These are phyloP conservation scores for Archaeoteleia sp. DNA, from an alignment of 2,888 invertebrate genomes.

Conservation along the genomic window DNA sequence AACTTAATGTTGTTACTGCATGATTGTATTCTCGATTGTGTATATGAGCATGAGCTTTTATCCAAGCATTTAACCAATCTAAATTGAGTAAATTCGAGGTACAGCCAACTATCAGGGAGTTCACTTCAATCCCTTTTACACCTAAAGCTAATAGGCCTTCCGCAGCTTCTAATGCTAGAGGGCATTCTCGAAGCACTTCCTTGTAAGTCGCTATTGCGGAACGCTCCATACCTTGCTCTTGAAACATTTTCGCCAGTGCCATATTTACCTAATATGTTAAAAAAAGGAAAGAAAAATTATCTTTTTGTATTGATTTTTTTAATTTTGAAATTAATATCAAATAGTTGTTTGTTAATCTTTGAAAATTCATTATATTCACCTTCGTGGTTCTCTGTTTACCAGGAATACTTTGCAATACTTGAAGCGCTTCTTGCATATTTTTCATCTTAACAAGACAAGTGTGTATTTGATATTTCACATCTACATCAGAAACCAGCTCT, in stretches of 20 bases:
- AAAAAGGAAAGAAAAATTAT: no score
- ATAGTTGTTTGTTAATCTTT: no score
- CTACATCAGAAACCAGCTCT: constrained; percentile 79
- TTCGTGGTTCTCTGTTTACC: constrained; percentile 82
- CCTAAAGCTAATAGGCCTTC: constrained; percentile 84
- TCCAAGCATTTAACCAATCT: constrained; percentile 80
- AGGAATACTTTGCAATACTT: constrained; percentile 78
- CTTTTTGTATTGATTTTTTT: constrained; percentile 1
- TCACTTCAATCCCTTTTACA: constrained; percentile 84
- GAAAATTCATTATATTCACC: no score
- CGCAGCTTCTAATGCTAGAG: constrained; percentile 85
- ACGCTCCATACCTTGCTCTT: constrained; percentile 81
- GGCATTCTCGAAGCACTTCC: constrained; percentile 85
- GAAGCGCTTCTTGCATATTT: constrained; percentile 79
- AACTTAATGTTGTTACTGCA: constrained; percentile 81
- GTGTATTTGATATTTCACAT: constrained; percentile 84
- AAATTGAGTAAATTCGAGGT: constrained; percentile 67
- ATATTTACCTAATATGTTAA: constrained; percentile 79
- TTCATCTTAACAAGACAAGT: constrained; percentile 82
- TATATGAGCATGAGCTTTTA: constrained; percentile 80
- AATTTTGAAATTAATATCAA: constrained; percentile 3
- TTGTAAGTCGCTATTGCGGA: constrained; percentile 86
- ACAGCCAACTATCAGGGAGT: constrained; percentile 82
- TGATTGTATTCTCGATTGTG: constrained; percentile 81
- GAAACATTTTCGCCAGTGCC: constrained; percentile 84